Evolutionary conservation across 2,113 vertebrate genomes (phyloP), one percentile per base, ranked within the genome.

Genomic region (Loxodonta africana): DNA sequence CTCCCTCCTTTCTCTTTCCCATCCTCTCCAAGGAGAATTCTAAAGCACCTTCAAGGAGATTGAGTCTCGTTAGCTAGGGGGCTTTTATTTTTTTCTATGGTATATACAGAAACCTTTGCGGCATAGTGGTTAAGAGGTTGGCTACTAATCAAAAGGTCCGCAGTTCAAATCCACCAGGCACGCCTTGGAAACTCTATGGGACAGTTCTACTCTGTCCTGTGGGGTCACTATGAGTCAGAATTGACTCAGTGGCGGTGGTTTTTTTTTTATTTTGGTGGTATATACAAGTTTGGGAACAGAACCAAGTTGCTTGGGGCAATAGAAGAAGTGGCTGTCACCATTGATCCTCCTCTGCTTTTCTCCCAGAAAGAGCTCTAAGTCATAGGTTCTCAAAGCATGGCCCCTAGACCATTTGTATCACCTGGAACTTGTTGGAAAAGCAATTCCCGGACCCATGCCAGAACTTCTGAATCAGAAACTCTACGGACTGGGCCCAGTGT

Each of bases 31-130:
- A 63, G 41, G 41, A 53, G 51, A 95, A 37, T 81, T 95, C n/a
- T 88, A 3, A 89, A 83, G 65, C 48, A 23, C 88, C 83, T 92
- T 83, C 17, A 6, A 30, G 88, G 73, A 96, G 86, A 91, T 76
- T 23, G 77, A 63, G 57, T 95, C 84, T 85, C 6, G 17, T 67
- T 94, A 21, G 77, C 93, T 26, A 18, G 57, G 84, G 37, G 92
- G 41, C 88, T 63, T 90, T 90, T 37, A n/a, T 88, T 94, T 62
- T 92, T 37, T 37, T 37, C 37, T 37, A 37, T 37, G 37, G 37
- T 37, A 37, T 37, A 37, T 37, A 37, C 37, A 37, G 37, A 37
- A 37, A 37, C 37, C 37, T 37, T 37, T 37, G 37, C 37, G 37
- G 37, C 37, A 37, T 37, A 37, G 37, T 37, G 37, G 37, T 37